phyloP scores from a whole-genome alignment of 2,888 invertebrate genomes.

The Drosophila atripex region DNA sequence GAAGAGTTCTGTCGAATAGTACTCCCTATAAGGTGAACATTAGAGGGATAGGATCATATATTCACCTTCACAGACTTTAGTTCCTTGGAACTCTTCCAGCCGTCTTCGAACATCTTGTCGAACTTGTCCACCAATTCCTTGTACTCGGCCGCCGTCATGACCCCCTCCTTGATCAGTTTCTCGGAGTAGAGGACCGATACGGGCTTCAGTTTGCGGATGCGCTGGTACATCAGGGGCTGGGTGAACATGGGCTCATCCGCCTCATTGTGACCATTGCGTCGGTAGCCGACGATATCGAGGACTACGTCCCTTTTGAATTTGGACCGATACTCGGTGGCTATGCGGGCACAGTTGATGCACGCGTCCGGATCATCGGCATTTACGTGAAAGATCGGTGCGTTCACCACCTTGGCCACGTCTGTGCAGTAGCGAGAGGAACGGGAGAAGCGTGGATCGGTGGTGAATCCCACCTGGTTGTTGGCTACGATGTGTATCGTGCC shows the following conservation, averaged over 20 bases:
- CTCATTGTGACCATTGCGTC: constrained; percentile 96
- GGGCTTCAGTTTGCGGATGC: constrained; percentile 87
- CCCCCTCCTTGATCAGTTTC: constrained; percentile 88
- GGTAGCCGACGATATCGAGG: constrained; percentile 92
- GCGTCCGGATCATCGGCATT: constrained; percentile 96
- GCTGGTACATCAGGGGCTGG: constrained; percentile 96
- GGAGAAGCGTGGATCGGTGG: constrained; percentile 94
- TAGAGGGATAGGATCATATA: neutral
- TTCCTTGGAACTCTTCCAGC: constrained; percentile 87
- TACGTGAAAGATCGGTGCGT: constrained; percentile 97
- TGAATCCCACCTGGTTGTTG: constrained; percentile 93
- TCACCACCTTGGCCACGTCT: constrained; percentile 93
- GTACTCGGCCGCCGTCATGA: constrained; percentile 88
- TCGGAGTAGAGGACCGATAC: constrained; percentile 88
- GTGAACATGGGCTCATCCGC: constrained; percentile 97
- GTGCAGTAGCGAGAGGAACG: constrained; percentile 95
- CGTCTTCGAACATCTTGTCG: constrained; percentile 85
- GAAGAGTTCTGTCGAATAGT: constrained; percentile 81
- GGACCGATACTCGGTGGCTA: constrained; percentile 94
- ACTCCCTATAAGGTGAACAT: neutral
- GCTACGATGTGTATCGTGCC: constrained; percentile 87
- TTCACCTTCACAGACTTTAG: constrained; percentile 86
- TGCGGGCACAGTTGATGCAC: constrained; percentile 92
- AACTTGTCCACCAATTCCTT: constrained; percentile 83
- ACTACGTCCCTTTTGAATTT: constrained; percentile 93